Evolutionary conservation across 2,888 invertebrate species (phyloP).

Genomic region (Anthrax anthrax): DNA sequence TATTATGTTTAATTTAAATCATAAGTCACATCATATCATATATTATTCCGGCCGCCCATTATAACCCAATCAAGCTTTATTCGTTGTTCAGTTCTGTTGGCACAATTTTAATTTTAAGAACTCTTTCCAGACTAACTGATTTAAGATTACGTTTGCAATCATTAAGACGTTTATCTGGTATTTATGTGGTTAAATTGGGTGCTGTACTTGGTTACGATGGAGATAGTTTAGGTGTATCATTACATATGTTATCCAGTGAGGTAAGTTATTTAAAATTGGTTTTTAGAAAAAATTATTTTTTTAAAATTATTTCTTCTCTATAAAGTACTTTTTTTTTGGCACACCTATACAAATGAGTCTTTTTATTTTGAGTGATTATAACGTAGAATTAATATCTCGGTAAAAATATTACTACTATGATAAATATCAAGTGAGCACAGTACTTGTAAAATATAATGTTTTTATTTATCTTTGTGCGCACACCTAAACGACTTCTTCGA

Average conservation of each 20-base stretch:
- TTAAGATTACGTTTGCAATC: slow-evolving; percentile 38
- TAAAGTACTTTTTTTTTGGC: no score
- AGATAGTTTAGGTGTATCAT: slow-evolving; percentile 40
- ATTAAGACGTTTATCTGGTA: slow-evolving; percentile 64
- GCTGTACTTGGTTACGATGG: slow-evolving; percentile 58
- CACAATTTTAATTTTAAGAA: slow-evolving; percentile 25
- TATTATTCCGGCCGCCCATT: slow-evolving; percentile 27
- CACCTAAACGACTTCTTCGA: background rate
- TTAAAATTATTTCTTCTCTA: no score
- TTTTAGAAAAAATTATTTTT: no score
- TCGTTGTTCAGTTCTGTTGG: background rate
- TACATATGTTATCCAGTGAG: slow-evolving; percentile 41
- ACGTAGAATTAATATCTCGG: no score
- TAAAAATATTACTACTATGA: no score
- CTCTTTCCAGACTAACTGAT: slow-evolving; percentile 39
- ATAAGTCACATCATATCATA: slow-evolving; percentile 2
- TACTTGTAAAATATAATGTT: no score
- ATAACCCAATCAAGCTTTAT: slow-evolving; percentile 17
- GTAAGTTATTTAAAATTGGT: slow-evolving; percentile 37
- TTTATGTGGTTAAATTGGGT: slow-evolving; percentile 69
- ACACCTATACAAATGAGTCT: no score
- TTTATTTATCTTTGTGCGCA: background rate
- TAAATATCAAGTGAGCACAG: no score
- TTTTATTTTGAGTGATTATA: no score
- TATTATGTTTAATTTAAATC: no score